phyloP scores from a whole-genome alignment of 2,797 vertebrate species.

The Botia almorhae region DNA sequence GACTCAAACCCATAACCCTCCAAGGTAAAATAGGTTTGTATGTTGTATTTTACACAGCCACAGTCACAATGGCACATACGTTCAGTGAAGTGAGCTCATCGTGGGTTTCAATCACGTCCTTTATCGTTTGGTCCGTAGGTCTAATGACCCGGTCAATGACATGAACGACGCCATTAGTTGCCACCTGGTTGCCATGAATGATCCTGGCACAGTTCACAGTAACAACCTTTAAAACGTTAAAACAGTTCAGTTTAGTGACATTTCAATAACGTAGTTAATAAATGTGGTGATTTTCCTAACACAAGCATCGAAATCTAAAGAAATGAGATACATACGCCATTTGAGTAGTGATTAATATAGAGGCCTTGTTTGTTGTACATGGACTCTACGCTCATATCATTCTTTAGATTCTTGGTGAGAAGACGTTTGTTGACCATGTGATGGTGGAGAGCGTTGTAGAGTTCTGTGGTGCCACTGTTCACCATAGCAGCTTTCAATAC shows the following conservation, averaged over 20 bases:
- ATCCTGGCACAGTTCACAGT: conserved; percentile 96
- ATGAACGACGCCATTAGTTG: conserved; percentile 96
- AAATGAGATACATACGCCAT: conserved; percentile 82
- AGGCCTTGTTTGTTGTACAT: conserved; percentile 87
- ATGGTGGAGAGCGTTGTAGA: conserved; percentile 87
- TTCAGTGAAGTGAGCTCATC: conserved; percentile 86
- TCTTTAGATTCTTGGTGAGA: conserved; percentile 93
- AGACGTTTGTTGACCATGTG: conserved; percentile 91
- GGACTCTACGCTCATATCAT: conserved; percentile 84
- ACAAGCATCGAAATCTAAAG: not conserved
- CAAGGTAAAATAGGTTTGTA: too few relatives aligned
- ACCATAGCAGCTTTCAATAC: conserved; percentile 77
- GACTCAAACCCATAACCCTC: too few relatives aligned
- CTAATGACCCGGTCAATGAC: conserved; percentile 91
- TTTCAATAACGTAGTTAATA: not conserved
- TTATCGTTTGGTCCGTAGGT: conserved; percentile 82
- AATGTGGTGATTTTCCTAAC: not conserved
- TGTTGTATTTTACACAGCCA: not conserved
- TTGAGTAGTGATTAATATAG: conserved; percentile 92
- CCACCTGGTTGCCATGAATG: conserved; percentile 92
- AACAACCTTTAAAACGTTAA: conserved; percentile 80
- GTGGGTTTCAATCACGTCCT: conserved; percentile 79
- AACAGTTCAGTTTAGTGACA: not conserved
- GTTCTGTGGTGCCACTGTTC: conserved; percentile 89
- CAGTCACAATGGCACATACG: conserved; percentile 71